Evolutionary conservation across 2,888 invertebrate species (phyloP), one percentile per base, ranked within the genome.

Genomic region (Heliconius ethilla): DNA sequence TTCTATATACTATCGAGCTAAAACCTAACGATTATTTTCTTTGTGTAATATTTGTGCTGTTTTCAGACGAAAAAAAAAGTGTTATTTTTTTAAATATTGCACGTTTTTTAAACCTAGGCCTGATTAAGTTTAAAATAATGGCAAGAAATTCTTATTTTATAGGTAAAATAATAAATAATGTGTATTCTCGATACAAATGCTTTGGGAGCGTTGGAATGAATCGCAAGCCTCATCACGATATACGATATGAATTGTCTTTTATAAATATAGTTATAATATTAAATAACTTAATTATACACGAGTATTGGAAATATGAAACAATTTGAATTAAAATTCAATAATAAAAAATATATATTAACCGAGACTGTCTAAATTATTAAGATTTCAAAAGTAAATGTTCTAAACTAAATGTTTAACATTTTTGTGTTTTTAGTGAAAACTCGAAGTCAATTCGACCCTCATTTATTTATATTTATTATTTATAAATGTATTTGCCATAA

Each of bases 161-260:
- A 83, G 78, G 76, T 78, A 78, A 81, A 82, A 7, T 33, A 33
- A 33, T 80, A 77, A 80, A 79, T 74, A 75, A 82, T 81, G 82
- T 7, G 55, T 51, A 55, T 51, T 55, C 55, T 10, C n/a, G 40
- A 27, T 63, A 27, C 83, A 85, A 85, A 59, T 59, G 59, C 59
- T 59, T 59, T 11, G 59, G 84, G 89, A 89, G 88, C 88, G 89
- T 88, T 86, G 89, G 88, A 88, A 89, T 88, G 85, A 86, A 85
- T 70, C 70, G 40, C 15, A 40, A 72, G n/a, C 72, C 13, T 59
- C 33, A 72, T 33, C 13, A 37, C 15, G n/a, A 70, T 33, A 27
- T 33, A 59, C 33, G 72, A 72, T 59, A 72, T 72, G 72, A 59
- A 59, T 72, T 72, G 72, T 72, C 59, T 72, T 72, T 74, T 76